Evolutionary conservation across 2,797 vertebrate species (phyloP).

Genomic region (Sandelia bainsii): DNA sequence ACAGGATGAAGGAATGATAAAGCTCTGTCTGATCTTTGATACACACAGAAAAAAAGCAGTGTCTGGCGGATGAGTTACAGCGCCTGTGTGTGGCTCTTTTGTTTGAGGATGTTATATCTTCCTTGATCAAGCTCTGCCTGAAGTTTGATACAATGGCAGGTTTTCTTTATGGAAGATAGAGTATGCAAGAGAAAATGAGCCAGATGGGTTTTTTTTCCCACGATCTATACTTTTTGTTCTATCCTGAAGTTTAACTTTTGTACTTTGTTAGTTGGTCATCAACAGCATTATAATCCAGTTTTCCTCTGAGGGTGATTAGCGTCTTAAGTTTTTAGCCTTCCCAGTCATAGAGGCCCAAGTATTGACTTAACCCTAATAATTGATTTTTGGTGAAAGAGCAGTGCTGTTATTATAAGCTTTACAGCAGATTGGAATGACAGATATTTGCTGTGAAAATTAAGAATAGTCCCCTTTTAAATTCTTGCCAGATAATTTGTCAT

Average conservation of each 20-base stretch:
- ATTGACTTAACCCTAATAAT: slow-evolving; percentile 11
- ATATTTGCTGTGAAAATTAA: slow-evolving; percentile 6
- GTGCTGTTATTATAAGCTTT: slow-evolving; percentile 6
- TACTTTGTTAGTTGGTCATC: background rate
- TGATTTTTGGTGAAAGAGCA: slow-evolving; percentile 19
- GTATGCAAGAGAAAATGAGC: slow-evolving; percentile 16
- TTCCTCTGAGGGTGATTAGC: slow-evolving; percentile 8
- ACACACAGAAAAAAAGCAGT: slow-evolving; percentile 33
- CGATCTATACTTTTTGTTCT: slow-evolving; percentile 1
- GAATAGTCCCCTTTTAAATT: background rate
- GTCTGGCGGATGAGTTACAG: slow-evolving; percentile 49
- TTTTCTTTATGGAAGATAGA: slow-evolving; percentile 1
- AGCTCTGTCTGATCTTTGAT: slow-evolving; percentile 65
- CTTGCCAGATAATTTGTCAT: background rate
- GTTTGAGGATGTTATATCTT: slow-evolving; percentile 37
- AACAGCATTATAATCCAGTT: background rate
- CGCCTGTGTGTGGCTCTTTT: slow-evolving; percentile 63
- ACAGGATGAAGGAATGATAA: slow-evolving; percentile 48
- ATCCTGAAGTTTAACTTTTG: slow-evolving; percentile 5
- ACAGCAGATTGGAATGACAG: slow-evolving; percentile 10
- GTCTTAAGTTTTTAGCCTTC: slow-evolving; percentile 14
- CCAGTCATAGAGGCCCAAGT: background rate
- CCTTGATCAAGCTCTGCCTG: slow-evolving; percentile 31
- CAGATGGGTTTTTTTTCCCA: background rate
- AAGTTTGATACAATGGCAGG: slow-evolving; percentile 8